Evolutionary conservation across 2,888 invertebrate genomes (phyloP).

Genomic region (Himalopsyche kuldschensis): DNA sequence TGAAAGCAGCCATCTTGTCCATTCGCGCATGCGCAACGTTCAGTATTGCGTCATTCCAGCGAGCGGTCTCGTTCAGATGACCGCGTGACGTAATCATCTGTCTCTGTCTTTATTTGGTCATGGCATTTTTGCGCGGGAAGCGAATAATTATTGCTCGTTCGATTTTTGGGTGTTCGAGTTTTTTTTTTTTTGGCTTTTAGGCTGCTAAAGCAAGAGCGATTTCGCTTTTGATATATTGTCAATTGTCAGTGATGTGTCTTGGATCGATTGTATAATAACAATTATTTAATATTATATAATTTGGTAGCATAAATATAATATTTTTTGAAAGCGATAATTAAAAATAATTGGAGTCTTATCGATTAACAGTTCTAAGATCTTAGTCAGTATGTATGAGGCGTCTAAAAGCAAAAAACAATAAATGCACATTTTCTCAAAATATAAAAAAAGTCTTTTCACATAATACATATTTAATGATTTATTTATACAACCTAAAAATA

Average conservation of each 20-base stretch:
- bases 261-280: background rate
- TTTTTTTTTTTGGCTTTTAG: background rate
- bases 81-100: background rate
- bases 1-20: background rate
- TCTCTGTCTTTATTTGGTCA: background rate
- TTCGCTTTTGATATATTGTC: background rate
- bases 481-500: too few relatives aligned
- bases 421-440: too few relatives aligned
- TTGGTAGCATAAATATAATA: background rate
- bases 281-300: background rate
- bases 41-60: background rate
- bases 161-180: background rate
- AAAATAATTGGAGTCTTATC: too few relatives aligned
- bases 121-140: constrained; percentile 1
- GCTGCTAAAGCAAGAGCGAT: background rate
- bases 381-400: too few relatives aligned
- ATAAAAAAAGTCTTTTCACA: too few relatives aligned
- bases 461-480: too few relatives aligned
- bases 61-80: background rate
- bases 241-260: background rate
- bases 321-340: too few relatives aligned
- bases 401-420: too few relatives aligned
- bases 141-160: background rate
- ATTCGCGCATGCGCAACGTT: background rate
- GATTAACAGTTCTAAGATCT: too few relatives aligned